These are phyloP conservation scores for Sardina pilchardus DNA, from an alignment of 2,113 vertebrate species.

Conservation along the genomic window DNA sequence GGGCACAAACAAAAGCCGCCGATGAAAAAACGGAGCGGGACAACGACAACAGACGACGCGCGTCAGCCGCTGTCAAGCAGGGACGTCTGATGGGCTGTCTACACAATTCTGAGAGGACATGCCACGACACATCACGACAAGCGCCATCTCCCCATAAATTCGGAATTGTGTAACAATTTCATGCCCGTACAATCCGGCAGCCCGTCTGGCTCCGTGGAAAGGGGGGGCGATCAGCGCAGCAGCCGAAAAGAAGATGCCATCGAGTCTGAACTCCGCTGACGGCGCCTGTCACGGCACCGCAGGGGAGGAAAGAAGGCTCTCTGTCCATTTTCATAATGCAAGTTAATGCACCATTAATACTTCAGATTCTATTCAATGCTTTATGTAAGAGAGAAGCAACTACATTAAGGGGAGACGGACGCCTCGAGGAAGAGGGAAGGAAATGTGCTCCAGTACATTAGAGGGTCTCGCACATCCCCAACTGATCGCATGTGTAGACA, in stretches of 20 bases:
- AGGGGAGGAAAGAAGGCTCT: neutral
- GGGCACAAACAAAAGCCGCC: neutral
- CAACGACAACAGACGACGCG: neutral
- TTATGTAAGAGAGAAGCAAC: neutral
- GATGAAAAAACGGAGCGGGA: too few species aligned
- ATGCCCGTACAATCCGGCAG: neutral
- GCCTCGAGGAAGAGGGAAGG: neutral
- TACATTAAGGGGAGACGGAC: neutral
- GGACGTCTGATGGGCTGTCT: neutral
- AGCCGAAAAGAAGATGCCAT: neutral
- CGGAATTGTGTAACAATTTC: neutral
- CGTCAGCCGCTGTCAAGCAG: neutral
- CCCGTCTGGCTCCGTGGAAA: neutral
- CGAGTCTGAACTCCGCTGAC: neutral
- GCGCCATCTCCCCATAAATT: neutral
- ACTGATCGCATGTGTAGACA: neutral
- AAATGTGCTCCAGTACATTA: neutral
- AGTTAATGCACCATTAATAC: neutral
- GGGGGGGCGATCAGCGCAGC: neutral
- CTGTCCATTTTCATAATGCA: neutral
- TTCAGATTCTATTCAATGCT: neutral
- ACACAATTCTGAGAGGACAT: neutral
- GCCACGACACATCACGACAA: neutral
- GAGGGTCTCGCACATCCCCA: neutral
- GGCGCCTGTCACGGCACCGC: neutral